Conservation (phyloP, 2,797 vertebrate genomes). For the Rachycentron canadum region DNA sequence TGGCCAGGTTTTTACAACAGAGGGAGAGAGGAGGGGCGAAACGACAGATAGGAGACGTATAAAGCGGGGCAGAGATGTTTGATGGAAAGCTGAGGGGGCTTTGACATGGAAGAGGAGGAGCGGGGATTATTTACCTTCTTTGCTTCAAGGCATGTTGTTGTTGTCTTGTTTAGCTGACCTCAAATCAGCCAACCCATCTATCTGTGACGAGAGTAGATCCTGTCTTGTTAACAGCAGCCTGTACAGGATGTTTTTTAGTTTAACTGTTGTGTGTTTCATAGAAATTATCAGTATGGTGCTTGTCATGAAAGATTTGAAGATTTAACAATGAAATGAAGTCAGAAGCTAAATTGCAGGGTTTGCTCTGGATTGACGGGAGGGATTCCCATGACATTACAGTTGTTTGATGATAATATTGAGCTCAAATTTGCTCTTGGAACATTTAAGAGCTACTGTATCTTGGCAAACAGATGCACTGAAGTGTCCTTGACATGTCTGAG, state of each 20-base stretch:
- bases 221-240: slow-evolving; percentile 49
- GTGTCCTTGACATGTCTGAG: slow-evolving; percentile 12
- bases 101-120: slow-evolving; percentile 66
- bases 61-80: slow-evolving; percentile 49
- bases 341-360: background rate
- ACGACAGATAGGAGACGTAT: slow-evolving; percentile 34
- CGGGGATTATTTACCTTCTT: slow-evolving; percentile 50
- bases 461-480: slow-evolving; percentile 8
- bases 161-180: slow-evolving; percentile 74
- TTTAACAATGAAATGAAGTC: background rate
- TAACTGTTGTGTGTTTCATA: slow-evolving; percentile 3
- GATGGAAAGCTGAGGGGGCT: slow-evolving; percentile 66
- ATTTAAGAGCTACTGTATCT: background rate
- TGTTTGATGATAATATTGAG: slow-evolving; percentile 13
- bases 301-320: background rate
- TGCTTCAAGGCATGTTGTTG: slow-evolving; percentile 66
- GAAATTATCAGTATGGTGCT: background rate
- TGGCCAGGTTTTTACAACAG: slow-evolving; percentile 80
- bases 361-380: background rate
- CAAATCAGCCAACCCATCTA: slow-evolving; percentile 65
- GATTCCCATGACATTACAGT: background rate
- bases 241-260: slow-evolving; percentile 8
- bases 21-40: slow-evolving; percentile 36
- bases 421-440: background rate
- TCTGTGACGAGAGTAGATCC: slow-evolving; percentile 48